Conservation (phyloP, 2,797 vertebrate species). For the Xenentodon cancila region DNA sequence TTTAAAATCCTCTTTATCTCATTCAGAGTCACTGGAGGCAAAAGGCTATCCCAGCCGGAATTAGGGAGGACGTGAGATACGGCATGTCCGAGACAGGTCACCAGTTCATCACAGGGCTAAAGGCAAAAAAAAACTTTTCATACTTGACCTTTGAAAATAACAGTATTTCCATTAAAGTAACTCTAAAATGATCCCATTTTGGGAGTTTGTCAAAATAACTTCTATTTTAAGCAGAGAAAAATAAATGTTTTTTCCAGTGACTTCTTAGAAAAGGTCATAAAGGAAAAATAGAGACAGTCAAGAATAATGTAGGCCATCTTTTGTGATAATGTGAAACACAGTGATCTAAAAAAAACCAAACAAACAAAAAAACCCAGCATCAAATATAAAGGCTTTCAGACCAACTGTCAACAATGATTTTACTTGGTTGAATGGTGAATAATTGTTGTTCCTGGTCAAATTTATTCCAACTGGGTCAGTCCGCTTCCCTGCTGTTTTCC, state of each 20-base stretch:
- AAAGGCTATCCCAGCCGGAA: no score
- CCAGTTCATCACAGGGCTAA: no score
- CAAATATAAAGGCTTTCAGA: constrained; percentile 2
- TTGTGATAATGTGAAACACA: constrained; percentile 4
- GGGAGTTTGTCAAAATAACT: not conserved
- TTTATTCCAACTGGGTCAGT: constrained; percentile 34
- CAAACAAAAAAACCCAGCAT: constrained; percentile 5
- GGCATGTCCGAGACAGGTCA: no score
- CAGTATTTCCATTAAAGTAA: not conserved
- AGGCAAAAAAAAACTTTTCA: no score
- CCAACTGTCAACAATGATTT: constrained; percentile 26
- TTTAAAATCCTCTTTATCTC: no score
- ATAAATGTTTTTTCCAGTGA: not conserved
- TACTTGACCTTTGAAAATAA: no score
- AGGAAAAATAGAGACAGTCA: constrained; percentile 7
- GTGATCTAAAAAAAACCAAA: not conserved
- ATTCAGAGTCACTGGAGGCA: no score
- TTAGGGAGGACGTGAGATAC: no score
- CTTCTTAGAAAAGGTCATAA: constrained; percentile 1
- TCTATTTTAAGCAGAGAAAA: not conserved
- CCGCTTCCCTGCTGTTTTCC: constrained; percentile 31
- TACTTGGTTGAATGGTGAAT: constrained; percentile 12
- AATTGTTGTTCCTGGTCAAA: constrained; percentile 23
- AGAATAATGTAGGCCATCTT: not conserved
- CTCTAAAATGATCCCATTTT: not conserved